These are phyloP conservation scores for Ptychadena robeensis DNA, from an alignment of 2,797 vertebrate species.

Conservation along the genomic window DNA sequence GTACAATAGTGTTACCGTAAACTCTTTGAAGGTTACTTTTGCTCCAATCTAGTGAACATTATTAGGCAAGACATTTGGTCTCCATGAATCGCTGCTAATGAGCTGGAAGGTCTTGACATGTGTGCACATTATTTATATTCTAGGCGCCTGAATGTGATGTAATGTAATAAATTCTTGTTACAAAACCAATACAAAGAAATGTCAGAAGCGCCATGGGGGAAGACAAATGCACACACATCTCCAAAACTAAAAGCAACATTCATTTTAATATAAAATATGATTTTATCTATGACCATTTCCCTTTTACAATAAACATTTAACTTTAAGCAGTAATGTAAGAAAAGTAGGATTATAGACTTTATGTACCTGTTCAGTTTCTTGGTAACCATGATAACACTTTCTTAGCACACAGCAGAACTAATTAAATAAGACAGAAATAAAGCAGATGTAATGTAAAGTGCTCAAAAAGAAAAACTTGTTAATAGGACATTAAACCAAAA, in stretches of 20 bases:
- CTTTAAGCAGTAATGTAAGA: not conserved
- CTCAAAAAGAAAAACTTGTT: not conserved
- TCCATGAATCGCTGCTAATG: not conserved
- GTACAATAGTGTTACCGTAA: not conserved
- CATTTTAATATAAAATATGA: not conserved
- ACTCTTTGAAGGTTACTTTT: not conserved
- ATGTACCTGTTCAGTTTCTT: not conserved
- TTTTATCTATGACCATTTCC: not conserved
- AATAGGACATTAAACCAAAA: too few relatives aligned
- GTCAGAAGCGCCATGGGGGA: not conserved
- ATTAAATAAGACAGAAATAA: not conserved
- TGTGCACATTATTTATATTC: not conserved
- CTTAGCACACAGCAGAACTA: not conserved
- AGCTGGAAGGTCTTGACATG: slow-evolving; percentile 3
- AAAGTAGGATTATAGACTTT: not conserved
- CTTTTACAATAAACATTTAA: not conserved
- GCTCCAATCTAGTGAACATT: not conserved
- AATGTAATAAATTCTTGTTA: not conserved
- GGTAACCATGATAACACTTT: not conserved
- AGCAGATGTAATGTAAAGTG: too few relatives aligned
- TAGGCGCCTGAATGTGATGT: slow-evolving; percentile 7
- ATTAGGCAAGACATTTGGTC: not conserved
- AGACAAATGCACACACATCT: not conserved
- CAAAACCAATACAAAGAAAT: not conserved
- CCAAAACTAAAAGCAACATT: not conserved